These are phyloP conservation scores for Lysandra bellargus DNA, from an alignment of 2,888 invertebrate species.

Conservation along the genomic window DNA sequence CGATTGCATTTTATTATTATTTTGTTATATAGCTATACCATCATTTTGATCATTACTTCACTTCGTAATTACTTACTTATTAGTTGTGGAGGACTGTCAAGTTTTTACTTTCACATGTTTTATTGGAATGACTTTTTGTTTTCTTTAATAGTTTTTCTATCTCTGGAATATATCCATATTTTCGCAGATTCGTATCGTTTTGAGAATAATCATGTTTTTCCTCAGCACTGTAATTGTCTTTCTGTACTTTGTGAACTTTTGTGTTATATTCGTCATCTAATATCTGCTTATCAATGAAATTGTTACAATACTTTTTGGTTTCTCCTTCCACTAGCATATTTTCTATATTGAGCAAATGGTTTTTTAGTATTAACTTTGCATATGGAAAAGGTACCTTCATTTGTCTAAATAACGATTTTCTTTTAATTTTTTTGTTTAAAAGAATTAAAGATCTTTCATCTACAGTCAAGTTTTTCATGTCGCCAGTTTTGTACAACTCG, in stretches of 20 bases:
- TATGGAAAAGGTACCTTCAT: neutral
- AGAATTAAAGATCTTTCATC: constrained; percentile 62
- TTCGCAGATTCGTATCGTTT: neutral
- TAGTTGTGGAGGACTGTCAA: neutral
- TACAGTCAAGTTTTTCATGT: constrained; percentile 50
- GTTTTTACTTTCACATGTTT: neutral
- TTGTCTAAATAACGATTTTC: neutral
- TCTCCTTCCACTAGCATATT: constrained; percentile 33
- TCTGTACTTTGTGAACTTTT: neutral
- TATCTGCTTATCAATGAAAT: constrained; percentile 28
- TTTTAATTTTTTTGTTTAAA: constrained; percentile 54
- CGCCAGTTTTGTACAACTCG: constrained; percentile 51
- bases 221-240: neutral
- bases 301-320: constrained; percentile 30
- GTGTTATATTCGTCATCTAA: neutral
- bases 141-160: neutral
- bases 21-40: neutral
- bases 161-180: neutral
- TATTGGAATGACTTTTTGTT: neutral
- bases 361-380: constrained; percentile 21
- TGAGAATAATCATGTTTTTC: neutral
- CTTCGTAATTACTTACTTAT: neutral
- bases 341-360: constrained; percentile 25
- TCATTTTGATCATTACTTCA: neutral
- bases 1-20: too few relatives aligned